Evolutionary conservation across 2,797 vertebrate genomes (phyloP).

Genomic region (Pseudomugil gertrudae): DNA sequence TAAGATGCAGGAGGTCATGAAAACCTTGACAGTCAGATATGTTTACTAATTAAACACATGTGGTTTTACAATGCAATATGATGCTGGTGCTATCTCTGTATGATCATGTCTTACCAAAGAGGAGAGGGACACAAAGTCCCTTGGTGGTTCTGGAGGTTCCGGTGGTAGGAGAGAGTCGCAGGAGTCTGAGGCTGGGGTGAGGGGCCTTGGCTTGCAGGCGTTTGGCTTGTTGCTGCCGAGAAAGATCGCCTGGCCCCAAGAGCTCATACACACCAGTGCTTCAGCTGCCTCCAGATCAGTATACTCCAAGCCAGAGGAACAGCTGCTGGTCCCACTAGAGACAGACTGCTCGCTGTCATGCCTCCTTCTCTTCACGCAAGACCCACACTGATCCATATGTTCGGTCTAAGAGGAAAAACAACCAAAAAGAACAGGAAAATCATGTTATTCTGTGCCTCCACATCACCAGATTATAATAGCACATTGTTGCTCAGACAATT

Average conservation of each 20-base stretch:
- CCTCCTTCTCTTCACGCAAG: constrained; percentile 86
- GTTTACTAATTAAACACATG: constrained; percentile 37
- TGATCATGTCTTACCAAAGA: constrained; percentile 87
- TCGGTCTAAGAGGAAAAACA: constrained; percentile 77
- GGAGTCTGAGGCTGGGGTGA: constrained; percentile 95
- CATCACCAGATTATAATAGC: neutral
- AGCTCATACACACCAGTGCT: constrained; percentile 96
- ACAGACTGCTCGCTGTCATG: constrained; percentile 88
- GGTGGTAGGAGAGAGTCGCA: constrained; percentile 87
- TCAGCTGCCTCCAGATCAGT: constrained; percentile 96
- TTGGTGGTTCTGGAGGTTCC: constrained; percentile 79
- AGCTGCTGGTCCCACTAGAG: constrained; percentile 62
- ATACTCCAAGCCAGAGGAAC: constrained; percentile 82
- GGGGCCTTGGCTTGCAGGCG: constrained; percentile 87
- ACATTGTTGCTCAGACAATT: constrained; percentile 13
- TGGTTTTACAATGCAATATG: neutral
- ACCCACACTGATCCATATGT: constrained; percentile 85
- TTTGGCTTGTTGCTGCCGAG: constrained; percentile 51
- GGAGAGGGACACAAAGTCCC: constrained; percentile 91
- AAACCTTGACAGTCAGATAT: constrained; percentile 4
- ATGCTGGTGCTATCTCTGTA: neutral
- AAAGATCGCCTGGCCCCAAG: constrained; percentile 90
- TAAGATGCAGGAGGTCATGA: constrained; percentile 7
- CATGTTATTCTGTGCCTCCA: neutral
- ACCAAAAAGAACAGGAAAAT: neutral